Percentiles rank a stretch among this genome's conserved stretches.
Evolutionary conservation across 2,113 vertebrate species (phyloP).

Genomic region (Haemorhous mexicanus): DNA sequence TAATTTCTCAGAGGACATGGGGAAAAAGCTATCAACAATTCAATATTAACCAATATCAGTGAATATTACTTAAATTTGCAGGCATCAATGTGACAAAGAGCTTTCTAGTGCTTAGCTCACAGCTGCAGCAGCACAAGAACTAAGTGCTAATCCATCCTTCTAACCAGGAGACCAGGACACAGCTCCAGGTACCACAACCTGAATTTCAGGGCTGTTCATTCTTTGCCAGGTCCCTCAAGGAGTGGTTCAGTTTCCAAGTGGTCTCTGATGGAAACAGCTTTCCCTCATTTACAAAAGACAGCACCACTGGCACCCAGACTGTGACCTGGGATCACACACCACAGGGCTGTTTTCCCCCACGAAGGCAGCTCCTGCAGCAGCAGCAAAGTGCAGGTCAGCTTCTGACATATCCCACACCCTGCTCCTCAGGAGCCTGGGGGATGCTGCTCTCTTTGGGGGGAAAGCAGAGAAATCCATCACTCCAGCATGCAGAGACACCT

Average conservation of each 20-base stretch:
- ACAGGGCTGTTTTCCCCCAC: accelerated
- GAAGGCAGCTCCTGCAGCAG: neutral
- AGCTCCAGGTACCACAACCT: neutral
- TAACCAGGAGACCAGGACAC: neutral
- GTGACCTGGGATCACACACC: too few species aligned
- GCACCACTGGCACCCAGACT: neutral
- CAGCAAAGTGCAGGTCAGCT: neutral
- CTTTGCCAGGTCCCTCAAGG: neutral
- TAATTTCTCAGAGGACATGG: neutral
- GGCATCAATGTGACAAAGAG: neutral
- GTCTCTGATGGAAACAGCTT: neutral
- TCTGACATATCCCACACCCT: neutral
- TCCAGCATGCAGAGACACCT: neutral
- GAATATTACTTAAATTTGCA: neutral
- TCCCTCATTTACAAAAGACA: neutral
- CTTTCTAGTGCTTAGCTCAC: neutral
- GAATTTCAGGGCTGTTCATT: neutral
- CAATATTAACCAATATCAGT: neutral
- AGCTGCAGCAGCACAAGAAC: neutral
- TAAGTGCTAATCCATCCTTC: neutral
- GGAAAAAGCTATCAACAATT: neutral
- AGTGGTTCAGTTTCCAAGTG: neutral
- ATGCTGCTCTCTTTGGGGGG: neutral
- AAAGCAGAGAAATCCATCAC: neutral
- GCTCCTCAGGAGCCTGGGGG: neutral